Percentiles rank a stretch among this genome's conserved stretches.
Conservation (phyloP, 1,140 invertebrate genomes). For the Nasonia longicornis region DNA sequence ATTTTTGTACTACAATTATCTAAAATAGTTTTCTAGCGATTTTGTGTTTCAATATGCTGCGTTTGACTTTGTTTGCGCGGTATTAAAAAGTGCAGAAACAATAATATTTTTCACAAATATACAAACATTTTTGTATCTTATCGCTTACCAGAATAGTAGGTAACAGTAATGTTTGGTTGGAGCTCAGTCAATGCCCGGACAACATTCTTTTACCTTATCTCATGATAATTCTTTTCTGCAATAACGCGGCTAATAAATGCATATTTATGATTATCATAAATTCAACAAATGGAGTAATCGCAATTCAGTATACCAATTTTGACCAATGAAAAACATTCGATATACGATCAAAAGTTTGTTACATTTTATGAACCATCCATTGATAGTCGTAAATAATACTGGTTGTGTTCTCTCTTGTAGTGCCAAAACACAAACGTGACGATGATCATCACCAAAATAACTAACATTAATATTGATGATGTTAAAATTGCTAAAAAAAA, state of each 20-base stretch:
- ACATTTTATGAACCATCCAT: slow-evolving; percentile 40
- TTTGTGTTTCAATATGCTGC: slow-evolving; percentile 4
- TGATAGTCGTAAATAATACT: slow-evolving; percentile 62
- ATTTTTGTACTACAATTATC: slow-evolving; percentile 12
- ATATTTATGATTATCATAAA: slow-evolving; percentile 9
- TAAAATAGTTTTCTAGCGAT: slow-evolving; percentile 7
- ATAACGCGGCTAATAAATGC: slow-evolving; percentile 3
- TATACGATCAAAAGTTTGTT: neutral
- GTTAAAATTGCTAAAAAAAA: slow-evolving; percentile 57
- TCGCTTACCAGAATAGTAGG: slow-evolving; percentile 4
- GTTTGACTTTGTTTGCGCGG: slow-evolving; percentile 7
- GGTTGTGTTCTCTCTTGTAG: slow-evolving; percentile 60
- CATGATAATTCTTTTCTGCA: slow-evolving; percentile 9
- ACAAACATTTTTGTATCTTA: slow-evolving; percentile 21
- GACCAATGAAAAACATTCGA: neutral
- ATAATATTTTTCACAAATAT: slow-evolving; percentile 24
- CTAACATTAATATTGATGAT: slow-evolving; percentile 59
- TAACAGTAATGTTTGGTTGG: slow-evolving; percentile 11
- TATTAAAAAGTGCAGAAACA: slow-evolving; percentile 22
- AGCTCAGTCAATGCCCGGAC: slow-evolving; percentile 11
- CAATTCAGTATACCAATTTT: slow-evolving; percentile 36
- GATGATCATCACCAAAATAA: slow-evolving; percentile 59
- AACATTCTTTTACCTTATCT: neutral
- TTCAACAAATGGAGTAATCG: neutral
- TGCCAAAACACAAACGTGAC: slow-evolving; percentile 63